Evolutionary conservation across 2,797 vertebrate species (phyloP).

Genomic region (Anolis apletophallus): DNA sequence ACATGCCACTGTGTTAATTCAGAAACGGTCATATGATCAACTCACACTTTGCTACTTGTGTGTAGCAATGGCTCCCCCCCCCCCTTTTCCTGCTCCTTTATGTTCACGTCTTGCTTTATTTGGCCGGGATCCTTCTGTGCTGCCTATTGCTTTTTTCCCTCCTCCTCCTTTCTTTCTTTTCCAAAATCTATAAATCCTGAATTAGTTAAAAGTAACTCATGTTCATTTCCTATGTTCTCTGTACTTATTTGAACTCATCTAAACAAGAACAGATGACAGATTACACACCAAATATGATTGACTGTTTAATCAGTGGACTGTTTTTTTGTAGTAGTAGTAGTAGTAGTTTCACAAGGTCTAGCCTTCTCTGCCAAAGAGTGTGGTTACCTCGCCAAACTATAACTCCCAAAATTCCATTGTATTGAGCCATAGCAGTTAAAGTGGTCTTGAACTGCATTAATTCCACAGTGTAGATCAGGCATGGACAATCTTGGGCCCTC

Average conservation of each 20-base stretch:
- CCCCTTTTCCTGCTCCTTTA: not conserved
- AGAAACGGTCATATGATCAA: not conserved
- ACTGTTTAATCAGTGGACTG: not conserved
- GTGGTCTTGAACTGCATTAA: too few species aligned
- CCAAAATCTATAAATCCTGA: not conserved
- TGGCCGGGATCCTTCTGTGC: not conserved
- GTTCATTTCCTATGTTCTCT: not conserved
- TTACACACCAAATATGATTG: not conserved
- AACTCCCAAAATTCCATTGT: too few species aligned
- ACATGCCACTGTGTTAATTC: not conserved
- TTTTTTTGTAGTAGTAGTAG: not conserved
- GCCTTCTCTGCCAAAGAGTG: too few species aligned
- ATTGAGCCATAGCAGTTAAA: too few species aligned
- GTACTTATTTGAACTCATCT: not conserved
- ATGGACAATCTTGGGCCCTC: too few species aligned
- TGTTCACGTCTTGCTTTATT: not conserved
- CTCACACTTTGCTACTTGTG: not conserved
- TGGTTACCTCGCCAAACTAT: too few species aligned
- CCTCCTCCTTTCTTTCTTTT: not conserved
- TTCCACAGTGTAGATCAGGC: too few species aligned
- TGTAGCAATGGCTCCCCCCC: not conserved
- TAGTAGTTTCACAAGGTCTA: too few species aligned
- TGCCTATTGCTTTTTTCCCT: not conserved
- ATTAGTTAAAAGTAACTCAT: not conserved
- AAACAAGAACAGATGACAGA: not conserved